Conservation (phyloP, 2,888 invertebrate genomes). For the Miltochrista miniata region DNA sequence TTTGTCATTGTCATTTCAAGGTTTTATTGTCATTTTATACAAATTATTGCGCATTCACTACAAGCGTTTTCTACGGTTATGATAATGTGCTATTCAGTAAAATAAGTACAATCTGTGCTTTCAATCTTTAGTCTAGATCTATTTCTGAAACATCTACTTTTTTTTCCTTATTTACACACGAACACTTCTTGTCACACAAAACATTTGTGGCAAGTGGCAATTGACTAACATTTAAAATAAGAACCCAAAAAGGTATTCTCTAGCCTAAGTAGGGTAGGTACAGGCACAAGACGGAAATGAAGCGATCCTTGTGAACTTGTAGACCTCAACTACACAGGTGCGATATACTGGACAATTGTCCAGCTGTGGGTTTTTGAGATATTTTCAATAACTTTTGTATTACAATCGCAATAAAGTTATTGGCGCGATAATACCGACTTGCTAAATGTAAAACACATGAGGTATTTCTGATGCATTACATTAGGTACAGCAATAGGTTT, state of each 20-base stretch:
- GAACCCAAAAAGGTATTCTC: neutral
- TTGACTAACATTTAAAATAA: constrained; percentile 17
- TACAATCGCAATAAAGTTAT: too few relatives aligned
- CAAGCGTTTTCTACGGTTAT: constrained; percentile 39
- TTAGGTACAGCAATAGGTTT: too few relatives aligned
- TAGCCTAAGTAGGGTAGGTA: neutral
- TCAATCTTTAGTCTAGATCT: constrained; percentile 4
- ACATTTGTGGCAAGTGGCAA: constrained; percentile 17
- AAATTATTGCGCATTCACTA: constrained; percentile 40
- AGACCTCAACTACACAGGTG: too few relatives aligned
- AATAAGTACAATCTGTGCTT: constrained; percentile 43
- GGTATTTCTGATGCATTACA: too few relatives aligned
- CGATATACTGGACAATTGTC: too few relatives aligned
- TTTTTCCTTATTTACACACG: neutral
- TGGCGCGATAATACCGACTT: too few relatives aligned
- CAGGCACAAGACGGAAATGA: neutral
- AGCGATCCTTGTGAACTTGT: neutral
- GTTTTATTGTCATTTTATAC: constrained; percentile 55
- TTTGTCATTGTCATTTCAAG: constrained; percentile 41
- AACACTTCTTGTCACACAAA: constrained; percentile 12
- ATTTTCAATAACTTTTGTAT: too few relatives aligned
- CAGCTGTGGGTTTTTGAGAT: too few relatives aligned
- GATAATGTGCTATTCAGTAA: constrained; percentile 39
- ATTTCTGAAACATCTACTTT: too few relatives aligned
- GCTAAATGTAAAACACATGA: too few relatives aligned